These are phyloP conservation scores for Remorina albescens DNA, from an alignment of 2,797 vertebrate species.

Conservation along the genomic window DNA sequence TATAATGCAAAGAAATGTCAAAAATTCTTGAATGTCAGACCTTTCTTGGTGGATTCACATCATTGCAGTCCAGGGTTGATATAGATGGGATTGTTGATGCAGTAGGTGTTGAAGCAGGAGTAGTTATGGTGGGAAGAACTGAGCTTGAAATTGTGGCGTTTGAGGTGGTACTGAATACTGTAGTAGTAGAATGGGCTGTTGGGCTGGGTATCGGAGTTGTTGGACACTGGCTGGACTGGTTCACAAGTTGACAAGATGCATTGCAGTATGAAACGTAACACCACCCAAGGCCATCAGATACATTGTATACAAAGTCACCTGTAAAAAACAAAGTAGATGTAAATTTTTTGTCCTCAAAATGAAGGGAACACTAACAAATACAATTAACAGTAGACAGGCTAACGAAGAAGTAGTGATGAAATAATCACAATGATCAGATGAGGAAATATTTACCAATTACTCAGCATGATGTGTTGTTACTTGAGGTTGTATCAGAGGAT, in stretches of 20 bases:
- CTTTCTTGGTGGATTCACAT: constrained; percentile 76
- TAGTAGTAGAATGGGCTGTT: background rate
- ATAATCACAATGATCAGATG: background rate
- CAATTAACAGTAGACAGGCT: background rate
- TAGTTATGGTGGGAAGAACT: background rate
- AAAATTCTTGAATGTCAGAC: constrained; percentile 62
- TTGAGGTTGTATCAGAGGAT: no score
- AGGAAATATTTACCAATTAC: background rate
- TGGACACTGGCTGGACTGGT: constrained; percentile 11
- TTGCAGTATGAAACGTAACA: constrained; percentile 81
- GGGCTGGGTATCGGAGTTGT: constrained; percentile 61
- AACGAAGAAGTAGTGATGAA: background rate
- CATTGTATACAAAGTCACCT: constrained; percentile 86
- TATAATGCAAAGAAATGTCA: background rate
- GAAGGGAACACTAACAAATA: background rate
- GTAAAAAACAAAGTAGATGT: constrained; percentile 23
- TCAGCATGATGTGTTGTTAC: no score
- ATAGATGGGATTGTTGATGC: constrained; percentile 28
- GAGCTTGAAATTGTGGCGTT: background rate
- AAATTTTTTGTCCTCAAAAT: background rate
- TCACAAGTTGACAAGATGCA: constrained; percentile 75
- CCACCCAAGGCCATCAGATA: constrained; percentile 82
- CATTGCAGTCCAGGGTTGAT: constrained; percentile 56
- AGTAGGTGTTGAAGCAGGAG: constrained; percentile 25
- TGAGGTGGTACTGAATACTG: constrained; percentile 3